Evolutionary conservation across 2,113 vertebrate genomes (phyloP), one percentile per base, ranked within the genome.

Genomic region (Clarias macrocephalus): DNA sequence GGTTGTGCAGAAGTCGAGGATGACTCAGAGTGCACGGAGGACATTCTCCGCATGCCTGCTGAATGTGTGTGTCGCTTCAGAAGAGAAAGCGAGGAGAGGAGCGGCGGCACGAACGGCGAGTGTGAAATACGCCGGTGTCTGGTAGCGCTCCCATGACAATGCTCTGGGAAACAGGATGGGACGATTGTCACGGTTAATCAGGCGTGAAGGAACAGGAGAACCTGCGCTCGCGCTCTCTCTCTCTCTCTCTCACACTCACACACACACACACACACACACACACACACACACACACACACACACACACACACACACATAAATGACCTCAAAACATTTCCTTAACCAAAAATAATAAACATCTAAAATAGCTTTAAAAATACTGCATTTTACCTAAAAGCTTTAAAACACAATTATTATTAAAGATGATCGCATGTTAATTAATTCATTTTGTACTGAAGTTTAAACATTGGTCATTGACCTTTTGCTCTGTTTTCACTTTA

Each of bases 21-120:
- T 94, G 94, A 95, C 91, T 94, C 93, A 91, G 62, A 88, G 89
- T 92, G 88, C 92, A 93, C 91, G 92, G 94, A 94, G 93, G 93
- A 93, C 95, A 95, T 95, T 94, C 95, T 92, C 88, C n/a, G 80
- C 89, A 83, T 93, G 91, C 92, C 89, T 92, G 84, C 70, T 82
- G 86, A 87, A 86, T 84, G 77, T 91, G 91, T 91, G 90, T 92
- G 88, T 90, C 80, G 33, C 48, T 11, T 79, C 75, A 91, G 92
- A 91, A 91, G 86, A 89, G 91, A 85, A 83, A 92, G 86, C 85
- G 86, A 89, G 89, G 82, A 28, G 52, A 80, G 84, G 85, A 48
- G 57, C 60, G 84, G 82, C 68, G 87, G 42, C 79, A 42, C 56
- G 73, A 88, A 88, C 76, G 83, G 66, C 48, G 16, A 85, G 88